Base-by-base conservation (phyloP, 2,888 invertebrate genomes). In the Caenorhabditis sp. region DNA sequence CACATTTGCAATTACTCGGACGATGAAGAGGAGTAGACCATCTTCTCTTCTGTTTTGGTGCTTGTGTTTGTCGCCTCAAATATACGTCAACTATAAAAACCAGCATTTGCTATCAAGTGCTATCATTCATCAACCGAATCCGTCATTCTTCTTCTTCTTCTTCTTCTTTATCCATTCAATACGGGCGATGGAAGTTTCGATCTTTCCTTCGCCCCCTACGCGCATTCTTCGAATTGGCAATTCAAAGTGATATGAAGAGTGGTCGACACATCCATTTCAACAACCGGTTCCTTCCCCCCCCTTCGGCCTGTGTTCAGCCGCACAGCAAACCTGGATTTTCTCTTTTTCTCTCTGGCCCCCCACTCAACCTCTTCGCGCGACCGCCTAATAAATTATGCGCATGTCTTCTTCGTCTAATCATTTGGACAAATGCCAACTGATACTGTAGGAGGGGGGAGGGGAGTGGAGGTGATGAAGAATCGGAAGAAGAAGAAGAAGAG, bases 1-100 rank as follows among this genome's bases (percentile, higher is more conserved):
- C 80, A 80, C 35, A 83, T 81, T 48, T 83, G 81, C 53, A 78
- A 72, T 58, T 83, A 83, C 39, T 73, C 79, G 20, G 77, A 77
- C n/a, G 68, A 73, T 22, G 61, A 61, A 17, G 61, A 52, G 24
- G 15, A 41, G 8, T 20, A 9, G 20, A 13, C 20, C 9, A 15
- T 32, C 24, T 22, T 27, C 20, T 30, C 30, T 52, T 30, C 30
- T 30, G 20, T 32, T 35, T 59, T 58, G 8, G 24, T 46, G 4
- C 20, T 6, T 43, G 26, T 11, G 15, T 13, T 32, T 59, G 65
- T 56, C 65, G 27, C 24, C 46, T 65, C 65, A 35, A 65, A 65
- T 65, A 62, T 43, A 52, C 52, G 20, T 62, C 62, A 62, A 32
- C 48, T 22, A 27, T 20, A 59, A 27, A 59, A 65, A 65, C 63